Evolutionary conservation across 2,888 invertebrate genomes (phyloP), one percentile per base, ranked within the genome.

Genomic region (Horisme vitalbata): DNA sequence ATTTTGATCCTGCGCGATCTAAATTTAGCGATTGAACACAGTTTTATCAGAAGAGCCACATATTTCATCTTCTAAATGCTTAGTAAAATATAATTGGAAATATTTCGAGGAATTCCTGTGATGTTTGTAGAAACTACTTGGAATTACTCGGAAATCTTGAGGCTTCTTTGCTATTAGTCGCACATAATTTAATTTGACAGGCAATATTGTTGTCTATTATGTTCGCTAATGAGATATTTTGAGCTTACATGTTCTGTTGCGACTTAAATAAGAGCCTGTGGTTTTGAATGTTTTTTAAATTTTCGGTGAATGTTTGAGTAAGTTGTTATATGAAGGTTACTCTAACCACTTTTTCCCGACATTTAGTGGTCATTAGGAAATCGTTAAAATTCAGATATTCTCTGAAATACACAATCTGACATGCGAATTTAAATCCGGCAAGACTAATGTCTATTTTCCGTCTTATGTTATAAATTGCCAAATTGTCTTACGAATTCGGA

Each of bases 61-160:
- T 33, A 38, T 31, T 30, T 6, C 33, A 23, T 23, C 11, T 9
- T 31, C 10, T 9, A 12, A 18, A 34, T 8, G 11, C 13, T 10
- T 30, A 37, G 26, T 26, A 26, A 11, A 26, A 36, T 13, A 41
- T 35, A 46, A 53, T 44, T 33, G 32, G 43, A 41, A 44, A 44
- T 41, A 41, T 28, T 54, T 47, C 50, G 8, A n/a, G 15, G 46
- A 55, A 47, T 28, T 44, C 9, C 23, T 30, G 9, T 8, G 15
- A n/a, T 15, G 21, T 35, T 38, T 38, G 31, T 15, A 38, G 38
- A 31, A n/a, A 39, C 33, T 33, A 24, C 31, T 32, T 11, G 10
- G 20, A 36, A 36, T 14, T 32, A n/a, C 32, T 10, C 11, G 20
- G 32, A 32, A 32, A 24, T 39, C 28, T 12, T 47, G 27, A 41